phyloP scores from a whole-genome alignment of 2,888 invertebrate genomes.

The Papilio gigon region DNA sequence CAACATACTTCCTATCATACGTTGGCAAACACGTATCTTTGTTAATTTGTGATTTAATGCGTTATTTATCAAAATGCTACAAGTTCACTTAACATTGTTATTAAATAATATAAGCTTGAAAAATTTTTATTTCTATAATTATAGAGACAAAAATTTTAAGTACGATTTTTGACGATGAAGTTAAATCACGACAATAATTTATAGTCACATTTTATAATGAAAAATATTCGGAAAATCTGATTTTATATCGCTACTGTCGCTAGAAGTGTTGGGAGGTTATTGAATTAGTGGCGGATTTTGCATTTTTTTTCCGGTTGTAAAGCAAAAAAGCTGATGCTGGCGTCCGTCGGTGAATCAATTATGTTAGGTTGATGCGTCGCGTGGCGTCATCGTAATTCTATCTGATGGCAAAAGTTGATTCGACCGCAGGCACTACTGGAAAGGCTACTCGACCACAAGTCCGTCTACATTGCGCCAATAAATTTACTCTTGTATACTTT shows the following conservation, averaged over 20 bases:
- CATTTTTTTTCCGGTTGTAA: constrained; percentile 62
- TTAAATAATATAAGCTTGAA: too few relatives aligned
- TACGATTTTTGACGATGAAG: too few relatives aligned
- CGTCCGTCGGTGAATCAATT: constrained; percentile 74
- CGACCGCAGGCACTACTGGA: constrained; percentile 67
- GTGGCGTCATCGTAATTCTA: constrained; percentile 71
- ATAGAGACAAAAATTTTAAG: too few relatives aligned
- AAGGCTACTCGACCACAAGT: constrained; percentile 57
- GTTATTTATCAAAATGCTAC: neutral
- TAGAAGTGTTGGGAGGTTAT: constrained; percentile 55
- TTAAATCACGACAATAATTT: too few relatives aligned
- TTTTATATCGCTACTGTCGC: constrained; percentile 43
- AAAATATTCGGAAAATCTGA: constrained; percentile 46
- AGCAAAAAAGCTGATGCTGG: constrained; percentile 68
- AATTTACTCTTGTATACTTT: constrained; percentile 7
- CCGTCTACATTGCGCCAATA: constrained; percentile 55
- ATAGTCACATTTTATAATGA: neutral
- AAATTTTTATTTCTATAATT: too few relatives aligned
- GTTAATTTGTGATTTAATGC: neutral
- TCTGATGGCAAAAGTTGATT: constrained; percentile 80
- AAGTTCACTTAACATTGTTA: too few relatives aligned
- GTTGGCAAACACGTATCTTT: neutral
- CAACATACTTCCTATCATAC: neutral
- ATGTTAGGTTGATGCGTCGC: constrained; percentile 71
- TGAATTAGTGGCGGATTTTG: constrained; percentile 73